Conservation (phyloP, 2,797 vertebrate species). For the Coregonus suidteri region DNA sequence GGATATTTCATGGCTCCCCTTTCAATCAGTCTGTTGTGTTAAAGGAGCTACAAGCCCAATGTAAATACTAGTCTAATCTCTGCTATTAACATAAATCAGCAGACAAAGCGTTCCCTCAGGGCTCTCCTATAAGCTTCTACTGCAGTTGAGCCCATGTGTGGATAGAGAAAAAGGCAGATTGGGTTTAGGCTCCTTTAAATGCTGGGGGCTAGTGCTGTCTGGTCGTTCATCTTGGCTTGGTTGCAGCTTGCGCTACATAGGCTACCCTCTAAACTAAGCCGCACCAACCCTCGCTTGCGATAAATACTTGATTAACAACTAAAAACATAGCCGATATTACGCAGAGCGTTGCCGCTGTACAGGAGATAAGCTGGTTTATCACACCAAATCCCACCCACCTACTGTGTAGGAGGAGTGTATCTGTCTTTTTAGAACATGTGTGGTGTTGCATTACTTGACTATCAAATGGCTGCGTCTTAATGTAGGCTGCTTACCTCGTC, state of each 20-base stretch:
- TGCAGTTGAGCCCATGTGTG: slow-evolving; percentile 49
- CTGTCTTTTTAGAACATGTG: slow-evolving; percentile 68
- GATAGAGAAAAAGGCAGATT: slow-evolving; percentile 65
- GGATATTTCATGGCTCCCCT: slow-evolving; percentile 51
- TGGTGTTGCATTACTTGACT: slow-evolving; percentile 62
- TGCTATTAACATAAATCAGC: slow-evolving; percentile 65
- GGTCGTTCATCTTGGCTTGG: slow-evolving; percentile 68
- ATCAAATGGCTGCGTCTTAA: slow-evolving; percentile 54
- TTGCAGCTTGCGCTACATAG: slow-evolving; percentile 55
- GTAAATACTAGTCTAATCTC: slow-evolving; percentile 72
- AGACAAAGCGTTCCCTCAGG: slow-evolving; percentile 65
- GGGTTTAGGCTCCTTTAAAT: slow-evolving; percentile 45
- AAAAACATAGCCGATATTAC: slow-evolving; percentile 67
- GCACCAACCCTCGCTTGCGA: slow-evolving; percentile 22
- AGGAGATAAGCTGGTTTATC: slow-evolving; percentile 69
- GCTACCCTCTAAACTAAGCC: slow-evolving; percentile 51
- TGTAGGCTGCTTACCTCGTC: slow-evolving; percentile 30
- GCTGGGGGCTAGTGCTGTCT: slow-evolving; percentile 50
- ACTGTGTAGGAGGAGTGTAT: slow-evolving; percentile 70
- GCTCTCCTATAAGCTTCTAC: slow-evolving; percentile 60
- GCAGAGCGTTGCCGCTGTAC: slow-evolving; percentile 34
- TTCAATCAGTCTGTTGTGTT: slow-evolving; percentile 63
- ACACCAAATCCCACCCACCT: slow-evolving; percentile 71
- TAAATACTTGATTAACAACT: slow-evolving; percentile 78
- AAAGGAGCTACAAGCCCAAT: slow-evolving; percentile 56